These are phyloP conservation scores for Stomorhina lunata DNA, from an alignment of 2,888 invertebrate genomes.

Conservation along the genomic window DNA sequence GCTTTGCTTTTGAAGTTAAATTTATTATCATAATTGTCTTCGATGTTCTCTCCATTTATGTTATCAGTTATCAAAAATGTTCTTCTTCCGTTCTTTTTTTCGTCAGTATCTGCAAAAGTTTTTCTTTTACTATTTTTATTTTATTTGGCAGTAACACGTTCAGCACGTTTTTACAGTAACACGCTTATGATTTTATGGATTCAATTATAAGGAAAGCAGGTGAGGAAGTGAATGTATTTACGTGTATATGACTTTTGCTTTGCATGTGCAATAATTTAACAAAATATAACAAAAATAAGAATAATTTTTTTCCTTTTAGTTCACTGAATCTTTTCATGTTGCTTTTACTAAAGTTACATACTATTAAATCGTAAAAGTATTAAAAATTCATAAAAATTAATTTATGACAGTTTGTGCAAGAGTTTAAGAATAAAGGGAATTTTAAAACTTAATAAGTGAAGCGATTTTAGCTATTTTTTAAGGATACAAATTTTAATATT, in stretches of 20 bases:
- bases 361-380: no score
- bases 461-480: no score
- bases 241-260: not conserved
- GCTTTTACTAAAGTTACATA: no score
- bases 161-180: constrained; percentile 56
- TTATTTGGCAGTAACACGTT: constrained; percentile 44
- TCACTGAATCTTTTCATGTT: not conserved
- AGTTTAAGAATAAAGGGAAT: not conserved
- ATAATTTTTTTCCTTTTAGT: not conserved
- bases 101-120: not conserved
- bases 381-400: constrained; percentile 23
- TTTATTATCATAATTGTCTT: constrained; percentile 20
- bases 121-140: not conserved
- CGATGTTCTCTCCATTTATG: not conserved
- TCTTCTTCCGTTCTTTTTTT: constrained; percentile 4
- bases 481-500: no score
- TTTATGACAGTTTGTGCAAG: not conserved
- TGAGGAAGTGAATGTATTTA: not conserved
- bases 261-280: not conserved
- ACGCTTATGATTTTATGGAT: constrained; percentile 50
- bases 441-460: no score
- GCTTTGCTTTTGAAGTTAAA: not conserved
- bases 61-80: constrained; percentile 40
- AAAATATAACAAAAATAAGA: not conserved
- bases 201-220: constrained; percentile 47